Conservation (phyloP, 2,113 vertebrate species). For the Anas platyrhynchos region DNA sequence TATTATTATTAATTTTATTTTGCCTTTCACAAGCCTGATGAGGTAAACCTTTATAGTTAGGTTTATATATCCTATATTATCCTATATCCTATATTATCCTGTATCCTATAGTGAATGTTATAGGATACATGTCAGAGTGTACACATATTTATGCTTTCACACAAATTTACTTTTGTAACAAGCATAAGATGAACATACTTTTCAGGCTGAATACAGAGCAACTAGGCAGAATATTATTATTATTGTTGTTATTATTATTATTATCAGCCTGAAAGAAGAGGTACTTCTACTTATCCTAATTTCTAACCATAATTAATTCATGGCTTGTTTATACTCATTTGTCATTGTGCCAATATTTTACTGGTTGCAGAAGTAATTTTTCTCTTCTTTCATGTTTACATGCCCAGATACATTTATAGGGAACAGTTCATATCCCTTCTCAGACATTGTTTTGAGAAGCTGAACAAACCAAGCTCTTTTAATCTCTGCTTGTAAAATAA, state of each 20-base stretch:
- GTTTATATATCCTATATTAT: too few species aligned
- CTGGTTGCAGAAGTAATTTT: slow-evolving; percentile 34
- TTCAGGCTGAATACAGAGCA: background rate
- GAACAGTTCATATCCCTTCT: slow-evolving; percentile 15
- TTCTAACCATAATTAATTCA: slow-evolving; percentile 47
- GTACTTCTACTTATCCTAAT: slow-evolving; percentile 27
- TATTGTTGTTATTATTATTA: background rate
- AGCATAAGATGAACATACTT: background rate
- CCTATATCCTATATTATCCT: too few species aligned
- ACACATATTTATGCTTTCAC: fast-evolving
- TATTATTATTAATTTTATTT: background rate
- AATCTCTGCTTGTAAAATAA: slow-evolving; percentile 50
- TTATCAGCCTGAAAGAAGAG: background rate
- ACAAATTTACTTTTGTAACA: background rate
- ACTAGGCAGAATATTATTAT: background rate
- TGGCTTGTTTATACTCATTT: slow-evolving; percentile 22
- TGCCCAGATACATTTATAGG: slow-evolving; percentile 23
- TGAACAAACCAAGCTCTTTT: slow-evolving; percentile 53
- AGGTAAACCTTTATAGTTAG: background rate
- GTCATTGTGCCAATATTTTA: slow-evolving; percentile 48
- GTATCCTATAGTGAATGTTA: background rate
- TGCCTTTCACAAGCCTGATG: background rate
- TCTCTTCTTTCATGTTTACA: slow-evolving; percentile 27
- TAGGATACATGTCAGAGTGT: background rate
- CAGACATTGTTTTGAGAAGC: slow-evolving; percentile 39